Evolutionary conservation across 1,140 invertebrate genomes (phyloP).

Genomic region (Platyscapa corneri): DNA sequence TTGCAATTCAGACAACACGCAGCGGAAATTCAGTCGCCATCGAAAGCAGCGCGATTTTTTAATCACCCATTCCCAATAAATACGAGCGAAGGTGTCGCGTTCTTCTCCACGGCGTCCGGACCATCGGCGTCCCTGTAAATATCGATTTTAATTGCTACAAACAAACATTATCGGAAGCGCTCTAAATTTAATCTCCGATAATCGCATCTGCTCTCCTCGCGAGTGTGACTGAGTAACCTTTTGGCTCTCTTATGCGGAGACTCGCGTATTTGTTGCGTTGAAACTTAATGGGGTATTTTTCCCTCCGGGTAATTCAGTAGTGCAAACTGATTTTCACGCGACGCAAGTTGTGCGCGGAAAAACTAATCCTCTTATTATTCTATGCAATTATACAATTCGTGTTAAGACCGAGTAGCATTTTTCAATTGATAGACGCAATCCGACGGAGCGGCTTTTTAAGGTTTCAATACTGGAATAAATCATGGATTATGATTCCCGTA

Average conservation of each 20-base stretch:
- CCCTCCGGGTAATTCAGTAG: conserved; percentile 21
- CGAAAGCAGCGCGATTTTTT: background rate
- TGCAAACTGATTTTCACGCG: conserved; percentile 12
- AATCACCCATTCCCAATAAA: conserved; percentile 7
- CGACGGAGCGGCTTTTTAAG: too few species aligned
- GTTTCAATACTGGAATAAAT: too few species aligned
- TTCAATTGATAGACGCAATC: too few species aligned
- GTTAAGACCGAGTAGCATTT: too few species aligned
- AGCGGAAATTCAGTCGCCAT: too few species aligned
- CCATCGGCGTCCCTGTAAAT: background rate
- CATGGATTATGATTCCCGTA: too few species aligned
- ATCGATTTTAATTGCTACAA: conserved; percentile 38
- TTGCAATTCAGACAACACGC: too few species aligned
- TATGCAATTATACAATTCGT: too few species aligned
- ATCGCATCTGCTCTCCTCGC: background rate
- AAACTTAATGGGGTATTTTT: conserved; percentile 28
- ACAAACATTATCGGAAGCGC: conserved; percentile 34
- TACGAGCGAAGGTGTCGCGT: background rate
- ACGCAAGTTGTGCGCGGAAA: too few species aligned
- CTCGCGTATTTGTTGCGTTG: too few species aligned
- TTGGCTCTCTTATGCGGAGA: background rate
- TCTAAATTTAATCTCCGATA: conserved; percentile 47
- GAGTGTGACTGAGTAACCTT: background rate
- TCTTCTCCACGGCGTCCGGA: background rate
- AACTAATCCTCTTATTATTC: too few species aligned